Conservation (phyloP, 2,113 vertebrate species). For the Syngnathus floridae region DNA sequence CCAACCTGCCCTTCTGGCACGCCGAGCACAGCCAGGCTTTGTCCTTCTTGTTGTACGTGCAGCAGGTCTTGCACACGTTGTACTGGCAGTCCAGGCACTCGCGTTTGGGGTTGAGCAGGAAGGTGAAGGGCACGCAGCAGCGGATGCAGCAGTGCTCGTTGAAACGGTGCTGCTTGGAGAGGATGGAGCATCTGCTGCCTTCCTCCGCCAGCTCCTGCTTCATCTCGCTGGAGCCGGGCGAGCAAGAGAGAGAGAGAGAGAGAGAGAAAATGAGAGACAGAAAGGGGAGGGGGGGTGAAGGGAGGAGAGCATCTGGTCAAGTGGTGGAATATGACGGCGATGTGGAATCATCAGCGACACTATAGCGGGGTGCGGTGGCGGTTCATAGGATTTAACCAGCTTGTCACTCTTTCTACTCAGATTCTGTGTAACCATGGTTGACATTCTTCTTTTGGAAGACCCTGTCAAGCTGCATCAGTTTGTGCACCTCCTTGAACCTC, state of each 20-base stretch:
- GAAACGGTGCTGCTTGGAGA: constrained; percentile 88
- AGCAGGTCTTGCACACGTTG: constrained; percentile 92
- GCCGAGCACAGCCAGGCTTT: constrained; percentile 85
- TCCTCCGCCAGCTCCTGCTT: constrained; percentile 93
- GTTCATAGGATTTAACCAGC: not conserved
- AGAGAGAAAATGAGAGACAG: constrained; percentile 4
- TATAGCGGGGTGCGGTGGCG: constrained; percentile 1
- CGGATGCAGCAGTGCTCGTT: constrained; percentile 95
- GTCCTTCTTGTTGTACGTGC: constrained; percentile 83
- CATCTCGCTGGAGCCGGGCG: constrained; percentile 78
- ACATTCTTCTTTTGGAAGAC: constrained; percentile 50
- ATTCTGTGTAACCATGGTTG: constrained; percentile 51
- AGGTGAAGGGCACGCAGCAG: constrained; percentile 92
- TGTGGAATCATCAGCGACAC: constrained; percentile 48
- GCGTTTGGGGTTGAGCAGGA: constrained; percentile 88
- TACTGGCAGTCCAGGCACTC: constrained; percentile 88
- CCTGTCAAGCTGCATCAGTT: constrained; percentile 34
- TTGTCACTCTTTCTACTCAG: not conserved
- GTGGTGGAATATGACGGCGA: constrained; percentile 40
- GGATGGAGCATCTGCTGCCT: constrained; percentile 87
- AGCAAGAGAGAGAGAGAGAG: constrained; percentile 19
- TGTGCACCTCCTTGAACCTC: not conserved
- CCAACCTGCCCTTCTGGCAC: constrained; percentile 92
- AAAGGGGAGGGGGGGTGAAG: constrained; percentile 25
- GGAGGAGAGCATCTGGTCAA: constrained; percentile 45